A percentile compares a stretch with the other conserved stretches of the same genome.
phyloP scores from a whole-genome alignment of 2,113 vertebrate genomes.

The Hippocampus zosterae region DNA sequence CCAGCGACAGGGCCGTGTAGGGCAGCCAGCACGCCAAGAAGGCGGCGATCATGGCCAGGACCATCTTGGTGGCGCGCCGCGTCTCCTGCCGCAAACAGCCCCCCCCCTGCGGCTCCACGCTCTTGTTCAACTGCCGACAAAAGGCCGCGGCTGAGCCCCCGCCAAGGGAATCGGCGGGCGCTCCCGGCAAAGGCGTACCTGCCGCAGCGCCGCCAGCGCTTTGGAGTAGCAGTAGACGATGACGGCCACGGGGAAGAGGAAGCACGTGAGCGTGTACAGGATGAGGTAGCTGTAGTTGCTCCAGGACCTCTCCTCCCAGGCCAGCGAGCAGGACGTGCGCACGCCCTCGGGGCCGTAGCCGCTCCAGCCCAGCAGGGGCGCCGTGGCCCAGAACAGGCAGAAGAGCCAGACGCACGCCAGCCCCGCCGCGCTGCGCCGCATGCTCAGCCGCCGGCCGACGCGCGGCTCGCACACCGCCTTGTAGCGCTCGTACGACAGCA shows the following conservation, averaged over 20 bases:
- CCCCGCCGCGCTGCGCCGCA: slow-evolving; percentile 47
- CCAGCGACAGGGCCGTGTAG: slow-evolving; percentile 64
- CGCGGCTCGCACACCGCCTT: slow-evolving; percentile 62
- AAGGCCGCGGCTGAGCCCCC: neutral
- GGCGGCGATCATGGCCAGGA: slow-evolving; percentile 66
- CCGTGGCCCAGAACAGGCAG: slow-evolving; percentile 67
- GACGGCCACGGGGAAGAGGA: slow-evolving; percentile 54
- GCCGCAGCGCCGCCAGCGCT: slow-evolving; percentile 53
- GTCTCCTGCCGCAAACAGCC: slow-evolving; percentile 63
- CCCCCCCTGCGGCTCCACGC: slow-evolving; percentile 69
- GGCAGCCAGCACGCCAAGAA: slow-evolving; percentile 75
- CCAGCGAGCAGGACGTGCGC: slow-evolving; percentile 67
- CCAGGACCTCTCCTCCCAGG: slow-evolving; percentile 62
- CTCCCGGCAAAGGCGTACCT: too few species aligned
- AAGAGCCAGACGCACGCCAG: slow-evolving; percentile 63
- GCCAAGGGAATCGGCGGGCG: neutral
- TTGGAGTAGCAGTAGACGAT: slow-evolving; percentile 67
- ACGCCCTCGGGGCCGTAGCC: slow-evolving; percentile 63
- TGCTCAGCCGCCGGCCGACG: slow-evolving; percentile 53
- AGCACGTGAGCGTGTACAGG: slow-evolving; percentile 65
- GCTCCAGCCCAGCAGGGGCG: slow-evolving; percentile 66
- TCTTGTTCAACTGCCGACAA: slow-evolving; percentile 66
- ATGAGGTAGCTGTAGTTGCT: slow-evolving; percentile 70
- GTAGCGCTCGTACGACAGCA: slow-evolving; percentile 68
- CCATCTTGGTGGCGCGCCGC: slow-evolving; percentile 61